phyloP scores from a whole-genome alignment of 2,797 vertebrate species.

The Hafferia zeledoni region DNA sequence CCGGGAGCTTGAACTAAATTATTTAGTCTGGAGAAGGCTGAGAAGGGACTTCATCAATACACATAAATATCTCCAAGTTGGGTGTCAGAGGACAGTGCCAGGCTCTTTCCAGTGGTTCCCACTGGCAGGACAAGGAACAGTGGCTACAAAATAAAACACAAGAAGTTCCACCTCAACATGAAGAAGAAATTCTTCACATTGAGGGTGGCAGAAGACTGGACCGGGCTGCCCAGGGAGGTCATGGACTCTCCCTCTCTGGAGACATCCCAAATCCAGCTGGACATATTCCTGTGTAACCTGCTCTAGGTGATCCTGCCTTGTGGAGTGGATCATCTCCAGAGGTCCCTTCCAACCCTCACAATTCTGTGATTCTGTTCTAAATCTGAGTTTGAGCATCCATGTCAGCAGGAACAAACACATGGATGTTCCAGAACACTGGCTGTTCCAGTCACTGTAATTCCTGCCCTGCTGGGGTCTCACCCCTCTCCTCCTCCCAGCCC shows the following conservation, averaged over 20 bases:
- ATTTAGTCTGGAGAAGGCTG: neutral
- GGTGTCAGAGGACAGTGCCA: neutral
- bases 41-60: neutral
- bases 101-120: neutral
- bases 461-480: neutral
- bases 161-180: neutral
- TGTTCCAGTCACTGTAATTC: accelerated
- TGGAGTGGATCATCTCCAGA: neutral
- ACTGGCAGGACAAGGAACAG: neutral
- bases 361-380: neutral
- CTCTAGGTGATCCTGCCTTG: neutral
- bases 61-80: neutral
- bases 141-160: neutral
- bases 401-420: neutral
- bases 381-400: neutral
- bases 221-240: neutral
- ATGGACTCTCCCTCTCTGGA: neutral
- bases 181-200: neutral
- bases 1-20: neutral
- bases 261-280: neutral
- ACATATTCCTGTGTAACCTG: neutral
- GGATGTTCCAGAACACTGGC: neutral
- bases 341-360: neutral
- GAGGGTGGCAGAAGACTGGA: neutral
- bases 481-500: neutral